Base-by-base conservation (phyloP, 2,797 vertebrate species). In the Falco columbarius region DNA sequence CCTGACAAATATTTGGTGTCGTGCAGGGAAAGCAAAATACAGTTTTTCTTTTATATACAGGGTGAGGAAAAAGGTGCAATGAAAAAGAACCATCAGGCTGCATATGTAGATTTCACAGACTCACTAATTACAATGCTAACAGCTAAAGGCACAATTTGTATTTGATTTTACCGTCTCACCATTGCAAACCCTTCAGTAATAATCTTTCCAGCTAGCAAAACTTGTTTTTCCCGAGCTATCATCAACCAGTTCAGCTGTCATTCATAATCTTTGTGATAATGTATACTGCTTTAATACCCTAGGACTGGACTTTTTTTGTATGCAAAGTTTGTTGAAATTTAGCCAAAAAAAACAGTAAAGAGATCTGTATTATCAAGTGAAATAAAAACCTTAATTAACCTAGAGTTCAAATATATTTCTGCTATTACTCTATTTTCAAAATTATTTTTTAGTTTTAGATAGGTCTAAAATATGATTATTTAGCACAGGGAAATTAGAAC, bases 361-460 rank as follows among this genome's bases (percentile, higher is more conserved):
- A 81, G 18, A 91, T 32, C 44, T 56, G 29, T 52, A 76, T 34
- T 90, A 42, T 42, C 7, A 15, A 93, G 42, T 61, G 23, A 88
- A 95, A 79, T 90, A 94, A 93, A 95, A 95, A 49, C 8, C 19
- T 94, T 68, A 89, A 90, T 56, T 94, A 93, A 66, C 6, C 12
- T 90, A 24, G 81, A 30, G 52, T 92, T 94, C 40, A 81, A 90
- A 75, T 65, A 72, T 75, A 23, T 55, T 84, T 95, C 62, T 59
- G 34, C 27, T n/a, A 38, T n/a, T 11, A 18, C 4, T 66, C 32
- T n/a, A 54, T 56, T 75, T 14, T 7, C 38, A 83, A 77, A 65
- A 62, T 47, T 65, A 3, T 54, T 20, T 58, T 86, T 67, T 30
- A 26, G 4, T 74, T 95, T 85, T 83, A 72, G 21, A 55, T n/a